phyloP scores from a whole-genome alignment of 2,888 invertebrate species.

The Dolichomitus sp. region DNA sequence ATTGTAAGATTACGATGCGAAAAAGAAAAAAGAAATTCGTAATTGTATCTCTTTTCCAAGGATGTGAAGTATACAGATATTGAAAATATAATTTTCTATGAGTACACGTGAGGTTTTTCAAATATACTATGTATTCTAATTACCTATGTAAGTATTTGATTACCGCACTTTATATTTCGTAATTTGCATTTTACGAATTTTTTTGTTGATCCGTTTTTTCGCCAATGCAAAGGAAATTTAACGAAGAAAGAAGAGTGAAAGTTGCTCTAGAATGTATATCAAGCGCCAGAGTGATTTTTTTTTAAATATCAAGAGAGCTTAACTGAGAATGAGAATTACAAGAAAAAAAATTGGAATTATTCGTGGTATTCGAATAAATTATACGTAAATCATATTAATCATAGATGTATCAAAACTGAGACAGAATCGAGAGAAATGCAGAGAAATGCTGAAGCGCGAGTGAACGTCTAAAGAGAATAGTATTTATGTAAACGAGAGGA shows the following conservation, averaged over 20 bases:
- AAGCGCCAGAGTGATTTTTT: not conserved
- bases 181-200: not conserved
- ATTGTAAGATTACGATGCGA: not conserved
- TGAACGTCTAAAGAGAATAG: constrained; percentile 12
- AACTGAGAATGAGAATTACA: not conserved
- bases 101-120: not conserved
- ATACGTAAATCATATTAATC: constrained; percentile 21
- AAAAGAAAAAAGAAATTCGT: not conserved
- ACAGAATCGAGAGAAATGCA: not conserved
- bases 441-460: not conserved
- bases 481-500: constrained; percentile 42
- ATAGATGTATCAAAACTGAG: constrained; percentile 3
- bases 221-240: not conserved
- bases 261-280: not conserved
- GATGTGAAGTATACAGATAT: not conserved
- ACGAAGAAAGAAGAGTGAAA: not conserved
- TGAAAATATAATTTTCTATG: constrained; percentile 8
- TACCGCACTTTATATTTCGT: not conserved
- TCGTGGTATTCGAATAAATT: constrained; percentile 2
- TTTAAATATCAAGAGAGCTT: not conserved
- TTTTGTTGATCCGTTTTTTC: not conserved
- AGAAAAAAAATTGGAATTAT: not conserved
- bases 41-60: not conserved
- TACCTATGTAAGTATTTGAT: not conserved
- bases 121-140: not conserved